Evolutionary conservation across 2,888 invertebrate species (phyloP).

Genomic region (Chirona hameri): DNA sequence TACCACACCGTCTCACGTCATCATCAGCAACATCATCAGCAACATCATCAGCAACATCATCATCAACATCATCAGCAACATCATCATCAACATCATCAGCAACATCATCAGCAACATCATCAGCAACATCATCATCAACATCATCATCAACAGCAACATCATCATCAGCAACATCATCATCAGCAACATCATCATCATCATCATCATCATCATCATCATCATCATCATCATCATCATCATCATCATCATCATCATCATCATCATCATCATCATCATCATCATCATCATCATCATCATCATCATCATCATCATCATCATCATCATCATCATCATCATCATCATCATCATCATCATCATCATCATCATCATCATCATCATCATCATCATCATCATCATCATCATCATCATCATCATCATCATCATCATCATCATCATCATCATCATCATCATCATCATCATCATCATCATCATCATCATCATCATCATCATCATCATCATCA

Average conservation of each 20-base stretch:
- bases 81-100: too few relatives aligned
- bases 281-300: conserved; percentile 25
- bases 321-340: neutral
- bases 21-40: too few relatives aligned
- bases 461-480: neutral
- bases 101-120: too few relatives aligned
- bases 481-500: neutral
- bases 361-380: neutral
- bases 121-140: too few relatives aligned
- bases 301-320: conserved; percentile 2
- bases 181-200: too few relatives aligned
- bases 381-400: neutral
- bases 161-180: too few relatives aligned
- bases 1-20: too few relatives aligned
- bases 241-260: neutral
- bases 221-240: conserved; percentile 8
- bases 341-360: neutral
- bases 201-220: neutral
- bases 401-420: neutral
- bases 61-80: too few relatives aligned
- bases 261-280: neutral
- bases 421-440: neutral
- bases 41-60: too few relatives aligned
- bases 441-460: neutral
- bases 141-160: too few relatives aligned